Base-by-base conservation (phyloP, 2,888 invertebrate species). In the Theretra japonica region DNA sequence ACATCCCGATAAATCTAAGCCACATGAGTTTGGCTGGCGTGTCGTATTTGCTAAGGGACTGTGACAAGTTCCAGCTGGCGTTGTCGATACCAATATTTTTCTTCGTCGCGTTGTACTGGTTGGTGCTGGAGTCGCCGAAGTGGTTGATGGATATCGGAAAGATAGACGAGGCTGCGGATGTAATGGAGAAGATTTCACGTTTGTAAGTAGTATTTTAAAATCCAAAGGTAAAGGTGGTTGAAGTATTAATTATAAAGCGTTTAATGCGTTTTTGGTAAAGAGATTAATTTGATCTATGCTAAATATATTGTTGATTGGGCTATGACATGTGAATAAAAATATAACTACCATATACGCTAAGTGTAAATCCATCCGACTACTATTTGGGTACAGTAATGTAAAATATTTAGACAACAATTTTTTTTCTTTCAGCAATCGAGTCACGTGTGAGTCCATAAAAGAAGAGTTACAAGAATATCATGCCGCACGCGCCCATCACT, bases 71-170 rank as follows among this genome's bases (percentile, higher is more conserved):
- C 6, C 91, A 91, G 74, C 56, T 91, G 7, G 87, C 86, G 0
- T 25, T 92, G 2, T 91, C 92, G 0, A 53, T 92, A 23, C 92
- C 91, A 1, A 74, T 88, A n/a, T 84, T 90, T 8, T 50, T 89
- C 0, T 85, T 85, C 53, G 83, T 85, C 3, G 30, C 72, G 0
- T 33, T 83, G 7, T 79, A 82, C 71, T 91, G 83, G 77, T 23
- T 90, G 25, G 11, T 85, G 2, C 78, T 85, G 73, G 93, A 92
- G 72, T 92, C 92, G 0, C 93, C 92, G 0, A 92, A 91, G 73
- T 93, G 93, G 93, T 77, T 92, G 74, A 77, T 92, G 83, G 90
- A 90, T 74, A 87, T 77, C n/a, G 84, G 82, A 33, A 74, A 82
- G 0, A 74, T 86, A 41, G 85, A 87, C 4, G 76, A 82, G 72